These are phyloP conservation scores for Tyria jacobaeae DNA, from an alignment of 2,888 invertebrate species.

Conservation along the genomic window DNA sequence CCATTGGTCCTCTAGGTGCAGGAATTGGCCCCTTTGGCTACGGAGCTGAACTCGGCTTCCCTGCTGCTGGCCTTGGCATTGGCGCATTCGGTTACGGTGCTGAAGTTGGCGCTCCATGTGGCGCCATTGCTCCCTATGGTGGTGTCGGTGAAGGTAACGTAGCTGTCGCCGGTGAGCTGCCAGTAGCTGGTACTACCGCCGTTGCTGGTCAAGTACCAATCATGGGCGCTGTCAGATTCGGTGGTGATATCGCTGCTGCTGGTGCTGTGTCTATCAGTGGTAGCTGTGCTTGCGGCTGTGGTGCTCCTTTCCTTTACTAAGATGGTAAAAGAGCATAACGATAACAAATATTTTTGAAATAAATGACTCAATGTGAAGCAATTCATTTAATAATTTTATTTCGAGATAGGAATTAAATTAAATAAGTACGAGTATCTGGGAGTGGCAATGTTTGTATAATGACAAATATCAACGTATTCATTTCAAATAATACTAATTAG, in stretches of 20 bases:
- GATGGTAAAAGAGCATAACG: no score
- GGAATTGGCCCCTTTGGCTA: neutral
- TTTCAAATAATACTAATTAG: no score
- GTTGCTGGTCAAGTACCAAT: conserved; percentile 30
- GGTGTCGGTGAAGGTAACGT: conserved; percentile 41
- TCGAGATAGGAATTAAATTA: no score
- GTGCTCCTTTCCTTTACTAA: neutral
- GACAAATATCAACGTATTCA: no score
- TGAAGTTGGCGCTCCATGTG: conserved; percentile 1
- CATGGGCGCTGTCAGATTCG: conserved; percentile 26
- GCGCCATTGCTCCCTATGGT: conserved; percentile 18
- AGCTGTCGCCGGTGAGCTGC: conserved; percentile 36
- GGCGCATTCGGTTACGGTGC: neutral
- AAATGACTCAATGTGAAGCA: no score
- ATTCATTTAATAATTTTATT: no score
- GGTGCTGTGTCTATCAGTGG: conserved; percentile 32
- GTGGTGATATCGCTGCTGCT: conserved; percentile 23
- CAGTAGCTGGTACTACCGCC: conserved; percentile 9
- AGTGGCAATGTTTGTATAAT: no score
- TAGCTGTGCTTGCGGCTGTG: conserved; percentile 32
- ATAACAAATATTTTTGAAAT: no score
- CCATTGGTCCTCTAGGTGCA: conserved; percentile 3
- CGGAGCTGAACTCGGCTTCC: neutral
- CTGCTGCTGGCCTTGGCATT: neutral
- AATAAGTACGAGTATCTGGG: no score